Evolutionary conservation across 2,113 vertebrate species (phyloP), one percentile per base, ranked within the genome.

Genomic region (Caranx ignobilis): DNA sequence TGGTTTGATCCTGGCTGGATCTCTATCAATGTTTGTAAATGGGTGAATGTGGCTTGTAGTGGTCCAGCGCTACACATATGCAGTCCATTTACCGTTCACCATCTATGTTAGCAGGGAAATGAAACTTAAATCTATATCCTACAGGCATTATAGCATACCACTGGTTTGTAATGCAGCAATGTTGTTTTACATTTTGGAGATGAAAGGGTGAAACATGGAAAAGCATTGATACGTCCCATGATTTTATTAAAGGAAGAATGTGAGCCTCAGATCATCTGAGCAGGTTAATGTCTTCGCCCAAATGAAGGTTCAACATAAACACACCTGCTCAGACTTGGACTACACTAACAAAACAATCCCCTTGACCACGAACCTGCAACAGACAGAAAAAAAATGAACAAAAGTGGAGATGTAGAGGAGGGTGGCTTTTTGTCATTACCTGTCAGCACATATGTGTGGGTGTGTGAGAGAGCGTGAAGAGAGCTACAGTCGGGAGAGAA

Each of bases 381-480:
- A 48, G 8, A 75, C 60, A 50, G n/a, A 62, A 21, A 70, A 66
- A 16, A 47, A 47, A 41, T 1, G 10, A 55, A 56, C 48, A 68
- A 18, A 74, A 26, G 67, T 19, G 50, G 31, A 62, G 64, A 47
- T 67, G 35, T 7, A 56, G 18, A 76, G 18, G 35, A 7, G 13
- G 2, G 8, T 15, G 47, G 39, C 35, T 56, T 71, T 54, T 39
- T 31, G 35, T 43, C 7, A 54, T 60, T 80, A 77, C 59, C 75
- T 83, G 39, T 80, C 43, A 56, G 26, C 6, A 3, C 19, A 31
- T 39, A 1, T 82, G 77, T 75, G 73, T 66, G 39, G 56, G 75
- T 72, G 79, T 87, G 67, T 56, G 68, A 62, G 71, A 34, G 54
- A 65, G 64, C 47, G 21, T 55, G 12, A 66, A 81, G 63, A 79